phyloP scores from a whole-genome alignment of 2,113 vertebrate species.

The Salvelinus namaycush region DNA sequence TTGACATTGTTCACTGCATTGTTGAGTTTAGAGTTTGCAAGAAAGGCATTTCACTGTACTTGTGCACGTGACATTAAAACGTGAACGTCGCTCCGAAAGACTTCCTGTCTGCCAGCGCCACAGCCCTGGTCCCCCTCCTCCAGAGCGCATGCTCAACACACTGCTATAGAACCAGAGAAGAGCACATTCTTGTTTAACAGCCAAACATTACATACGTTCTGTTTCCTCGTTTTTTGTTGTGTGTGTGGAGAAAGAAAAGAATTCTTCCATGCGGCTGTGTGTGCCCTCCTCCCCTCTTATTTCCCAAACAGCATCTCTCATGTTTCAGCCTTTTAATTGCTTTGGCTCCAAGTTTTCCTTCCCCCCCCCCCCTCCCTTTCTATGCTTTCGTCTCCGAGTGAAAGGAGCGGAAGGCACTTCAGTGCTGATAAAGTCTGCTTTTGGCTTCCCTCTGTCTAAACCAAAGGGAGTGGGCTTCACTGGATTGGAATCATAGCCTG shows the following conservation, averaged over 20 bases:
- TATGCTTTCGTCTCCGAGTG: slow-evolving; percentile 25
- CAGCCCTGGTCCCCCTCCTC: slow-evolving; percentile 34
- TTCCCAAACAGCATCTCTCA: slow-evolving; percentile 28
- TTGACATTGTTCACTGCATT: no score
- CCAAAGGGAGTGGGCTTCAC: background rate
- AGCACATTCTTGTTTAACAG: slow-evolving; percentile 54
- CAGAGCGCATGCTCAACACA: slow-evolving; percentile 37
- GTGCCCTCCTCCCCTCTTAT: background rate
- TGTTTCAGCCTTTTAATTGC: slow-evolving; percentile 43
- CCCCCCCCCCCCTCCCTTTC: background rate
- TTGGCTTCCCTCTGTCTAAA: slow-evolving; percentile 13
- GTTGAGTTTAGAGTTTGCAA: no score
- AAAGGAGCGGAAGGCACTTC: slow-evolving; percentile 43
- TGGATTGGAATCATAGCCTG: background rate
- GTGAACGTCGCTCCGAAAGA: background rate
- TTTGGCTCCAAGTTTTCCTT: slow-evolving; percentile 32
- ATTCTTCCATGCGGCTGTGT: background rate
- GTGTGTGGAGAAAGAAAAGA: slow-evolving; percentile 20
- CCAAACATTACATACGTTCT: slow-evolving; percentile 64
- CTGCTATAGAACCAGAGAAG: slow-evolving; percentile 15
- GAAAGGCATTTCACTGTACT: no score
- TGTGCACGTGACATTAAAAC: no score
- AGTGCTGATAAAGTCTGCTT: slow-evolving; percentile 39
- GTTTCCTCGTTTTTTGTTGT: slow-evolving; percentile 18
- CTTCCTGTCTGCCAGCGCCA: slow-evolving; percentile 21